Conservation (phyloP, 1,140 invertebrate genomes). For the Cyphomyrmex costatus region DNA sequence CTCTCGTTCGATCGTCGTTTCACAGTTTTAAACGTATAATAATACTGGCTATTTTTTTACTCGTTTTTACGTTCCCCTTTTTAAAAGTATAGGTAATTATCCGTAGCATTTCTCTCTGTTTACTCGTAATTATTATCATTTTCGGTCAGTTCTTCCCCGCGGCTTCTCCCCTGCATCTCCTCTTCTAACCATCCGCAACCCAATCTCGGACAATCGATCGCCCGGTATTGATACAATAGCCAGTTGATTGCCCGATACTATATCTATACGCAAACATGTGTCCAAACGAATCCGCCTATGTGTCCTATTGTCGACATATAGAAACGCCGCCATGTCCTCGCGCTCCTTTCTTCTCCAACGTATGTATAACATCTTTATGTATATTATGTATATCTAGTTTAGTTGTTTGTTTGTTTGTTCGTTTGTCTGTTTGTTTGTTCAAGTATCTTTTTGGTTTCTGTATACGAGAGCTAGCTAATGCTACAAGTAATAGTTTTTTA, state of each 20-base stretch:
- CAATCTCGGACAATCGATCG: constrained; percentile 51
- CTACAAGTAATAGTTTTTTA: constrained; percentile 84
- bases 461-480: constrained; percentile 78
- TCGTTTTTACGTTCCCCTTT: constrained; percentile 52
- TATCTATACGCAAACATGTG: constrained; percentile 24
- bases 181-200: not conserved
- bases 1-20: constrained; percentile 36
- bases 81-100: constrained; percentile 72
- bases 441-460: constrained; percentile 67
- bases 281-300: constrained; percentile 20
- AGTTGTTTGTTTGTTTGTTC: constrained; percentile 43
- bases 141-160: constrained; percentile 73
- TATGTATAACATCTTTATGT: constrained; percentile 67
- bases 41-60: constrained; percentile 82
- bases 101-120: constrained; percentile 61
- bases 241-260: constrained; percentile 25
- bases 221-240: constrained; percentile 42
- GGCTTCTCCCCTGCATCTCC: constrained; percentile 14
- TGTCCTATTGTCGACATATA: constrained; percentile 74
- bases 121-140: constrained; percentile 81
- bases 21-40: constrained; percentile 74
- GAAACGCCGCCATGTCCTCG: constrained; percentile 60
- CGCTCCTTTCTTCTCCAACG: not conserved
- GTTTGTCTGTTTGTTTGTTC: constrained; percentile 60
- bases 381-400: constrained; percentile 72